Evolutionary conservation across 2,797 vertebrate genomes (phyloP), one percentile per base, ranked within the genome.

Genomic region (Heliangelus exortis): DNA sequence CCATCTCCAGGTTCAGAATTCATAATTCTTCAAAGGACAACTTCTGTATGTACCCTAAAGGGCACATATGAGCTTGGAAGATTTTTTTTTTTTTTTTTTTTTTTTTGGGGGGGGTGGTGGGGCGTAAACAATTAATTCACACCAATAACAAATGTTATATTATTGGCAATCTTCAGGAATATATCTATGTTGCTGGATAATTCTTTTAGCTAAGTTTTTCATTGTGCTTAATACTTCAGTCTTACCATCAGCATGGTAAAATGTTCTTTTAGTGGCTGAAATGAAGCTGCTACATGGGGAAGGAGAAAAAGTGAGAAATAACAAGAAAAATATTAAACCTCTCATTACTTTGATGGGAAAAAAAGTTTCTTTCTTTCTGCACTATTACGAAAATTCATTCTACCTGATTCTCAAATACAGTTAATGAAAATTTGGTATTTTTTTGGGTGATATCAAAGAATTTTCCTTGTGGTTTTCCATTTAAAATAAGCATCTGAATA

Each of bases 401-500:
- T 77, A 61, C 8, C 14, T 65, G 48, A 63, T 68, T 50, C 65
- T 55, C 47, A 89, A 55, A 50, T 0, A 2, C 3, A 57, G 15
- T 58, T 54, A 88, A 87, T 54, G 33, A 73, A 91, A 92, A 69
- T 47, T 28, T 6, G 58, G 4, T 34, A 71, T 81, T 23, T 48
- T 89, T 31, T 31, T 68, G 51, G 17, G 14, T 43, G 25, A 33
- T 73, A 76, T 9, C 28, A 67, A 33, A 47, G 41, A 80, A 65
- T 59, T 87, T 93, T 34, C 33, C 7, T 43, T 4, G 14, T 6
- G 3, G 15, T 72, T 78, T 87, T 66, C 39, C 51, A 57, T 73
- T 78, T 68, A 55, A 92, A 95, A 33, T 69, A 78, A 78, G 21
- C 19, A 86, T 36, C 41, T 47, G 34, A 77, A 25, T 68, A 53